phyloP scores from a whole-genome alignment of 1,140 invertebrate genomes.

The Schlechtendalia chinensis region DNA sequence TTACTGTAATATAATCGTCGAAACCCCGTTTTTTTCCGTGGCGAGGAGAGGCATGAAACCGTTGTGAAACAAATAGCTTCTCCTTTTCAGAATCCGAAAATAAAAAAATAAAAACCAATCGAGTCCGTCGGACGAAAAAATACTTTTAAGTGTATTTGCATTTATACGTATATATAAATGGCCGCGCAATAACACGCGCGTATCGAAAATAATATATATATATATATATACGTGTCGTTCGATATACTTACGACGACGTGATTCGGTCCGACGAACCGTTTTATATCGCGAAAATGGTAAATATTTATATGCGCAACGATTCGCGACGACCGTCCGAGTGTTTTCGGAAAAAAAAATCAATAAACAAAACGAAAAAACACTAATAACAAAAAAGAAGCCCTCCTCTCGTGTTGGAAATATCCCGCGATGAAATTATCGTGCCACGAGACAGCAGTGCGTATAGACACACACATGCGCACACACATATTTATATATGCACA shows the following conservation, averaged over 20 bases:
- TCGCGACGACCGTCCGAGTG: neutral
- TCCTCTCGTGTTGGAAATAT: no score
- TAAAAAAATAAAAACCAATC: neutral
- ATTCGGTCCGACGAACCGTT: neutral
- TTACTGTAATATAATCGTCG: no score
- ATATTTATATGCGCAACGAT: neutral
- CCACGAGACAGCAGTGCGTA: no score
- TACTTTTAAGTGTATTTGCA: neutral
- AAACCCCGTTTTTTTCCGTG: no score
- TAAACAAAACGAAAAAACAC: no score
- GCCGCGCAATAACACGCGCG: no score
- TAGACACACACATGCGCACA: no score
- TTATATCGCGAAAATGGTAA: neutral
- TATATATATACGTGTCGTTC: neutral
- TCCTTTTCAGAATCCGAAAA: neutral
- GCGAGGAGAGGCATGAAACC: no score
- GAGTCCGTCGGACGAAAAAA: neutral
- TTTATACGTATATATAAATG: no score
- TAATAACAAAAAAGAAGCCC: no score
- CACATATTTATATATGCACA: no score
- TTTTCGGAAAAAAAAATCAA: slow-evolving; percentile 13
- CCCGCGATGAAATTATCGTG: slow-evolving; percentile 14
- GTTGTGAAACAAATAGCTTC: neutral
- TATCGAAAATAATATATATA: neutral
- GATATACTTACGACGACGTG: neutral